Evolutionary conservation across 2,888 invertebrate species (phyloP).

Genomic region (Acanthacorydalis orientalis): DNA sequence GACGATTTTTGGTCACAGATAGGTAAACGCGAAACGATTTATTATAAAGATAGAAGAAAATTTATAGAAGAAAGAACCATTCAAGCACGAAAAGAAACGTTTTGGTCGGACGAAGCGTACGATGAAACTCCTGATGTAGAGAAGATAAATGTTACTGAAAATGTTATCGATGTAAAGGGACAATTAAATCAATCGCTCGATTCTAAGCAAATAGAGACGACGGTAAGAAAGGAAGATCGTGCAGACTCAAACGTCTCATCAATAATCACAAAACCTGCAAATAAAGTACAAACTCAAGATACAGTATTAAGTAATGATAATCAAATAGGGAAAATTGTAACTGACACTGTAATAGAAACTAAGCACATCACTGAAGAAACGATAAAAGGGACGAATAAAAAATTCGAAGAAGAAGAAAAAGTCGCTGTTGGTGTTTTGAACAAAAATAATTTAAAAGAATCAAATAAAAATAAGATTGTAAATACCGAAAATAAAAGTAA

Average conservation of each 20-base stretch:
- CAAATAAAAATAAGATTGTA: slow-evolving; percentile 1
- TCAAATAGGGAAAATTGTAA: too few species aligned
- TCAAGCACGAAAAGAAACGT: slow-evolving; percentile 17
- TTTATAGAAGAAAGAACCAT: slow-evolving; percentile 28
- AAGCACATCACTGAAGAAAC: too few species aligned
- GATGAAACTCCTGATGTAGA: background rate
- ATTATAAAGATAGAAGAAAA: slow-evolving; percentile 38
- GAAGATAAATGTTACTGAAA: slow-evolving; percentile 10
- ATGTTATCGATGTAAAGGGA: background rate
- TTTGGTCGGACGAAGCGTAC: slow-evolving; percentile 10
- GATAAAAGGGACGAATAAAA: too few species aligned
- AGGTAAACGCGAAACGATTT: slow-evolving; percentile 45
- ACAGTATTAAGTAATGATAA: too few species aligned
- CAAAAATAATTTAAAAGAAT: too few species aligned
- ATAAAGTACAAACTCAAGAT: too few species aligned
- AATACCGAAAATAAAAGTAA: background rate
- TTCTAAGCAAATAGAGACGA: background rate
- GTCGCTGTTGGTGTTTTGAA: too few species aligned
- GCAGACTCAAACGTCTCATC: too few species aligned
- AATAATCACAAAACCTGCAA: too few species aligned
- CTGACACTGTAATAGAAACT: too few species aligned
- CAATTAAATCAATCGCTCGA: slow-evolving; percentile 10
- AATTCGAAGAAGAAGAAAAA: too few species aligned
- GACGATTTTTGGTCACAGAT: slow-evolving; percentile 49
- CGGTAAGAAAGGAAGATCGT: too few species aligned